phyloP scores from a whole-genome alignment of 2,888 invertebrate species.

The Cepaea hortensis region DNA sequence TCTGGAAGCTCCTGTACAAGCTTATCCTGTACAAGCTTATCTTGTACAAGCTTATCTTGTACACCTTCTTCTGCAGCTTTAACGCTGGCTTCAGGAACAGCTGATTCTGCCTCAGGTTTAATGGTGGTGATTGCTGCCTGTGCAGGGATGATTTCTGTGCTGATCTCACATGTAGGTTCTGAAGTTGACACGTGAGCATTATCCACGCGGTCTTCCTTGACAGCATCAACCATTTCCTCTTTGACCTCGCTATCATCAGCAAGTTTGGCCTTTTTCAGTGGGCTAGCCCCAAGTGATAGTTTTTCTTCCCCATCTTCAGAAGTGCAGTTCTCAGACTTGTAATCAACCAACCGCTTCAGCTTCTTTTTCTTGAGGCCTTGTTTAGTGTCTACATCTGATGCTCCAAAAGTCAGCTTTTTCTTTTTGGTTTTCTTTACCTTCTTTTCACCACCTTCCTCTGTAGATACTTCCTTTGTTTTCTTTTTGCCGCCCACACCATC shows the following conservation, averaged over 20 bases:
- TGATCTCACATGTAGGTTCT: conserved; percentile 31
- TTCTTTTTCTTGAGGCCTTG: conserved; percentile 49
- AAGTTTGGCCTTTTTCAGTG: conserved; percentile 42
- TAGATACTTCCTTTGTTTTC: conserved; percentile 30
- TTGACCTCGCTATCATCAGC: conserved; percentile 23
- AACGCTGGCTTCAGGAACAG: background rate
- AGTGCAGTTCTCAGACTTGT: conserved; percentile 44
- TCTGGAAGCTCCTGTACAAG: conserved; percentile 80
- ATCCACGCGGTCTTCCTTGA: background rate
- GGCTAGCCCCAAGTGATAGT: conserved; percentile 23
- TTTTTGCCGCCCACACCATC: conserved; percentile 40
- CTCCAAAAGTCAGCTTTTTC: conserved; percentile 47
- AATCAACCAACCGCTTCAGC: conserved; percentile 42
- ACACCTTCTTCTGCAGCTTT: background rate
- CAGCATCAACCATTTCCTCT: background rate
- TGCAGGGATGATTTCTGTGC: conserved; percentile 2
- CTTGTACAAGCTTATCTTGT: conserved; percentile 61
- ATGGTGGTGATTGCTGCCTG: conserved; percentile 18
- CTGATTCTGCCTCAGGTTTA: conserved; percentile 18
- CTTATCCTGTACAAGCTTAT: conserved; percentile 61
- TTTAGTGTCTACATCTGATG: conserved; percentile 45
- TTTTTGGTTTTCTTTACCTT: conserved; percentile 47
- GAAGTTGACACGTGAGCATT: background rate
- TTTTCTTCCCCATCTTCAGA: conserved; percentile 47
- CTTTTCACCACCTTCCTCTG: conserved; percentile 42